These are phyloP conservation scores for Palloptera scutellata DNA, from an alignment of 2,888 invertebrate genomes.

Conservation along the genomic window DNA sequence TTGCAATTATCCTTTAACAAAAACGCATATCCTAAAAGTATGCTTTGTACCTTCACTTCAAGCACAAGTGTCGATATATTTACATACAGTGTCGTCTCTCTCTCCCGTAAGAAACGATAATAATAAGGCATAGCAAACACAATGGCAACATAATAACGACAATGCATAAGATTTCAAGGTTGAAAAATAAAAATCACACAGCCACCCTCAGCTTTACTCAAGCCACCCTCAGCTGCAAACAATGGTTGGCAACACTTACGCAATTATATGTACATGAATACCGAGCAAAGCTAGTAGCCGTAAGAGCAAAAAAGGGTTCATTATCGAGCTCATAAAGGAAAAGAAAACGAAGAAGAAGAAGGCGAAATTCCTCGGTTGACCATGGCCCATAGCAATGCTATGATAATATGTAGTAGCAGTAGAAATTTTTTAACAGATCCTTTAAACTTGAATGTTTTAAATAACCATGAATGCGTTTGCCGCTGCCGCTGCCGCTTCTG, in stretches of 20 bases:
- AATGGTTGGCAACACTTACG: constrained; percentile 36
- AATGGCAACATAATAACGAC: no score
- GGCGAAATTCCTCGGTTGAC: constrained; percentile 1
- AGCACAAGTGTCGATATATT: no score
- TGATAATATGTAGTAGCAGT: background rate
- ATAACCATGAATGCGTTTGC: background rate
- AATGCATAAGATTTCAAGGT: no score
- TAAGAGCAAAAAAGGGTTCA: background rate
- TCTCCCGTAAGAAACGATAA: no score
- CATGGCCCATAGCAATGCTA: no score
- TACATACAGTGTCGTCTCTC: no score
- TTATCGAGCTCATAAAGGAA: background rate
- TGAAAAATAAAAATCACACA: background rate
- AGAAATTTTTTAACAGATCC: background rate
- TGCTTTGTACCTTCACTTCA: no score
- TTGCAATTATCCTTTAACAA: constrained; percentile 31
- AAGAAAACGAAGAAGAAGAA: background rate
- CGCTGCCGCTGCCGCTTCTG: background rate
- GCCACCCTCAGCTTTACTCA: background rate
- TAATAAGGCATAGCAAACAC: no score
- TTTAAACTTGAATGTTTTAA: background rate
- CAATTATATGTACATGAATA: constrained; percentile 31
- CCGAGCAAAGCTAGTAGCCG: background rate
- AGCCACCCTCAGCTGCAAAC: constrained; percentile 7
- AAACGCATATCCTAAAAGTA: constrained; percentile 4